A percentile compares a stretch with the other conserved stretches of the same genome.
Conservation (phyloP, 2,113 vertebrate species). For the Carassius gibelio region DNA sequence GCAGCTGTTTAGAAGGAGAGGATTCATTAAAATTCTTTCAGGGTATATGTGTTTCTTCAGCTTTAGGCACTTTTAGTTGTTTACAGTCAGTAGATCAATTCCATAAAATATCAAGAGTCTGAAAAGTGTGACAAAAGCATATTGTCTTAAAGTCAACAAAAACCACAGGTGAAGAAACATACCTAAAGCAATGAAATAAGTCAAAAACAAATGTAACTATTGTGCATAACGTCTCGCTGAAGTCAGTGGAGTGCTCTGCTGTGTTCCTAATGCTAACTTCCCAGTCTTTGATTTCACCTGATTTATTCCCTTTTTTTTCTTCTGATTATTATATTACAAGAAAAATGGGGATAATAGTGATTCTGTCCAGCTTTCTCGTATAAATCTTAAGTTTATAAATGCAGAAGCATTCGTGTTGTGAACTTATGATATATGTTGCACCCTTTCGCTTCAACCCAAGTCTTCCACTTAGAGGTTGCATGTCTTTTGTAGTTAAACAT, state of each 20-base stretch:
- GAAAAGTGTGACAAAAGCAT: background rate
- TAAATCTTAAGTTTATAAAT: background rate
- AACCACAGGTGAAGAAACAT: background rate
- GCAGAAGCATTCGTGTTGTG: background rate
- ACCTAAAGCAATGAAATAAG: background rate
- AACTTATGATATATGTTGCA: constrained; percentile 36
- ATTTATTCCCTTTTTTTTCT: background rate
- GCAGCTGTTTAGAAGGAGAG: background rate
- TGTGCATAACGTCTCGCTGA: background rate
- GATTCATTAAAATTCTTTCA: background rate
- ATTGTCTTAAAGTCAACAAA: background rate
- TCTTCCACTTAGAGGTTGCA: constrained; percentile 43
- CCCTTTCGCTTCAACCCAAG: constrained; percentile 32
- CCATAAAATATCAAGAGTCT: background rate
- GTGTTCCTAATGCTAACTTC: background rate
- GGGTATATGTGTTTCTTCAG: background rate
- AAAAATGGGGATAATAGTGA: background rate
- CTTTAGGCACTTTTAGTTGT: background rate
- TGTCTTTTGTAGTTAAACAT: constrained; percentile 47
- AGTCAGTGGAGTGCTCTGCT: background rate
- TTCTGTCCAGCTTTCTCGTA: background rate
- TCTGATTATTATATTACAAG: background rate
- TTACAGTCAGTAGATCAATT: background rate
- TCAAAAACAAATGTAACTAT: background rate
- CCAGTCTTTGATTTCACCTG: no score